phyloP scores from a whole-genome alignment of 2,888 invertebrate species.

The Cryptophagus acutangulus region DNA sequence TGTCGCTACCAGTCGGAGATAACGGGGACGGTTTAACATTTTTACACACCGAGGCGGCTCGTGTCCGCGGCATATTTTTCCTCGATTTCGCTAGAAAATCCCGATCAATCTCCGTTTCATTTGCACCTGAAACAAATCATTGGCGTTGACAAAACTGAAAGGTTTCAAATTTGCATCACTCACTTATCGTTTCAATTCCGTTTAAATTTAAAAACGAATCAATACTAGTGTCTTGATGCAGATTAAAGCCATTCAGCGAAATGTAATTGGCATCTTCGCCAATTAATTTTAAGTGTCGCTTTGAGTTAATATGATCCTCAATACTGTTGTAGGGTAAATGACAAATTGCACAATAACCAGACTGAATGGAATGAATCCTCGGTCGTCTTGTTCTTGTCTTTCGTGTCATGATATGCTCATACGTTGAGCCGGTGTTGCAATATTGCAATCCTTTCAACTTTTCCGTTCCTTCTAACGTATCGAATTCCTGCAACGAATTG shows the following conservation, averaged over 20 bases:
- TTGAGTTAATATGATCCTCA: slow-evolving; percentile 66
- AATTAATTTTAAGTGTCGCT: slow-evolving; percentile 69
- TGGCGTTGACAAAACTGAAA: slow-evolving; percentile 1
- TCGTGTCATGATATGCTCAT: slow-evolving; percentile 38
- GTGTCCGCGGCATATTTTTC: slow-evolving; percentile 27
- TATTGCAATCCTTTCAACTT: not conserved
- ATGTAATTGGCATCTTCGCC: slow-evolving; percentile 70
- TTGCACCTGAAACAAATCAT: slow-evolving; percentile 24
- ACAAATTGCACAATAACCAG: slow-evolving; percentile 78
- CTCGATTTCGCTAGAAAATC: slow-evolving; percentile 27
- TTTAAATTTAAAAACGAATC: slow-evolving; percentile 62
- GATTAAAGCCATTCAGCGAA: slow-evolving; percentile 60
- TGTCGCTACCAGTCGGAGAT: slow-evolving; percentile 39
- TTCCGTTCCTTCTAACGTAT: not conserved
- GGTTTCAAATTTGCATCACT: slow-evolving; percentile 9
- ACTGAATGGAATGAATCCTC: slow-evolving; percentile 42
- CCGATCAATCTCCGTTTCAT: slow-evolving; percentile 23
- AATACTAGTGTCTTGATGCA: slow-evolving; percentile 59
- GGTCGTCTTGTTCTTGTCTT: slow-evolving; percentile 40
- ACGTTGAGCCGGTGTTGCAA: slow-evolving; percentile 12
- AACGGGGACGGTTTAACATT: slow-evolving; percentile 27
- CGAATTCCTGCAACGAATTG: slow-evolving; percentile 7
- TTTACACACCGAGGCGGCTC: slow-evolving; percentile 27
- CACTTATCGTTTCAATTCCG: slow-evolving; percentile 46
- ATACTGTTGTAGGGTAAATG: slow-evolving; percentile 68